These are phyloP conservation scores for Phocides pigmalion DNA, from an alignment of 1,140 invertebrate genomes.

Conservation along the genomic window DNA sequence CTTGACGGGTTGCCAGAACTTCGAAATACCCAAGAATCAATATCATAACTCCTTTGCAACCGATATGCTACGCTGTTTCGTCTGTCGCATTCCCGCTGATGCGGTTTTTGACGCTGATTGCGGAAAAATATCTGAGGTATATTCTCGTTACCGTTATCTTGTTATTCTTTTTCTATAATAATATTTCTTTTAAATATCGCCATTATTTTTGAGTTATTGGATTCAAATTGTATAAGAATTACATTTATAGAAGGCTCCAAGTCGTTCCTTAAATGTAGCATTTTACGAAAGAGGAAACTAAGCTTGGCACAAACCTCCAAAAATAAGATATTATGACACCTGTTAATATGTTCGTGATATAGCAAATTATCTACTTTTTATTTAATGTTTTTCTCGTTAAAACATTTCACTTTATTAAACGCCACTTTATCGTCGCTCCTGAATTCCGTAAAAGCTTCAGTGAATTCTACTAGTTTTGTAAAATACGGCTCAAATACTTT, in stretches of 20 bases:
- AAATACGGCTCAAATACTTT: conserved; percentile 64
- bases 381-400: neutral
- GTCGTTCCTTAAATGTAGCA: too few relatives aligned
- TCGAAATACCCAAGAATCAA: conserved; percentile 59
- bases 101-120: neutral
- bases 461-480: conserved; percentile 58
- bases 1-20: conserved; percentile 64
- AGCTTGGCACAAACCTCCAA: too few relatives aligned
- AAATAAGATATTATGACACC: too few relatives aligned
- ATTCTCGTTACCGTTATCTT: too few relatives aligned
- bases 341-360: too few relatives aligned
- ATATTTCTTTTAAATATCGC: too few relatives aligned
- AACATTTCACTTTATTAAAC: neutral
- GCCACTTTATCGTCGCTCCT: conserved; percentile 55
- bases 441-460: conserved; percentile 51
- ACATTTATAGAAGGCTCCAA: too few relatives aligned
- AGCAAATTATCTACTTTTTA: too few relatives aligned
- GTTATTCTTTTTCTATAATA: too few relatives aligned
- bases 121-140: neutral
- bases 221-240: too few relatives aligned
- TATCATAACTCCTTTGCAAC: conserved; percentile 38
- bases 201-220: too few relatives aligned
- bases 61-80: neutral
- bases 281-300: too few relatives aligned
- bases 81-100: neutral